Evolutionary conservation across 2,797 vertebrate species (phyloP).

Genomic region (Coregonus sp.): DNA sequence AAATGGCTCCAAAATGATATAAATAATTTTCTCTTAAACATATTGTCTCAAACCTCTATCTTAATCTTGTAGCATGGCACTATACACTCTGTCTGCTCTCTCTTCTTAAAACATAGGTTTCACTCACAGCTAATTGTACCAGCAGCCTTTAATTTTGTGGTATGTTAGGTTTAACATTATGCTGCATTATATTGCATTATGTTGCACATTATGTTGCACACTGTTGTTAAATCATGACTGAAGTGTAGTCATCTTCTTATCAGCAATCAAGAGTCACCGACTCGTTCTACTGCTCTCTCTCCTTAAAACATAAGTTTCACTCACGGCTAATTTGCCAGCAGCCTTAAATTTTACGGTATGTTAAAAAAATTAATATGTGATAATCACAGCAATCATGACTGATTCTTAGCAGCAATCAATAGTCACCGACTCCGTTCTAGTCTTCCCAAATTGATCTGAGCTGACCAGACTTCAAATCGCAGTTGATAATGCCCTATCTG

Average conservation of each 20-base stretch:
- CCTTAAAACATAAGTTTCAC: neutral
- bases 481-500: too few relatives aligned
- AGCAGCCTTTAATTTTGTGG: conserved; percentile 21
- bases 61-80: neutral
- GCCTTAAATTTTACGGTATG: conserved; percentile 18
- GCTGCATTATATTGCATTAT: too few relatives aligned
- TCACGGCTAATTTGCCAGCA: conserved; percentile 13
- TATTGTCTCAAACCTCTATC: neutral
- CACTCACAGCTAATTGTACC: conserved; percentile 15
- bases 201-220: too few relatives aligned
- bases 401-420: neutral
- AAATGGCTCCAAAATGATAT: neutral
- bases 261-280: neutral
- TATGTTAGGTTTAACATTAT: conserved; percentile 8
- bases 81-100: neutral
- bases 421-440: neutral
- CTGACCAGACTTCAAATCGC: neutral
- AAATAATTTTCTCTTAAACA: neutral
- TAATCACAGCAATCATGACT: neutral
- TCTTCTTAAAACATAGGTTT: neutral
- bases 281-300: neutral
- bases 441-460: neutral
- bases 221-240: neutral
- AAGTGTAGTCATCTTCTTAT: neutral
- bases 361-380: conserved; percentile 2